phyloP scores from a whole-genome alignment of 2,888 invertebrate genomes.

The Psylliodes chrysocephalus region DNA sequence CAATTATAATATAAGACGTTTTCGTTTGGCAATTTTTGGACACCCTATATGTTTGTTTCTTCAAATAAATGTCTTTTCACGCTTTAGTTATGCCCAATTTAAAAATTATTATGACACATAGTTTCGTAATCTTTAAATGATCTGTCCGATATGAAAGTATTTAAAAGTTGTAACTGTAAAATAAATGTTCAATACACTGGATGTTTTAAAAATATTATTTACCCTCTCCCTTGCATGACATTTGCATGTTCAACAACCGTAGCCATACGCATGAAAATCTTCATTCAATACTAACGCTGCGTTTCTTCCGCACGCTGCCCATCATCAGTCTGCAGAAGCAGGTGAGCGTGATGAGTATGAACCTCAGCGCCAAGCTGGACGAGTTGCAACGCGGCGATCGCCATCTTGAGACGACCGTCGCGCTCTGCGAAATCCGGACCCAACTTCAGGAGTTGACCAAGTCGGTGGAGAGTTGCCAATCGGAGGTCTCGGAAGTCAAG shows the following conservation, averaged over 20 bases:
- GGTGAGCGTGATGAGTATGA: slow-evolving; percentile 98
- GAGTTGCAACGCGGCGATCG: slow-evolving; percentile 89
- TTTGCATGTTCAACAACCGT: slow-evolving; percentile 28
- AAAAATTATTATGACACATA: too few relatives aligned
- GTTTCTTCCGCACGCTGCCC: slow-evolving; percentile 19
- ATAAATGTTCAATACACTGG: too few relatives aligned
- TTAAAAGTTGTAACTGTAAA: too few relatives aligned
- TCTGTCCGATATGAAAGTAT: too few relatives aligned
- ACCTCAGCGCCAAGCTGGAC: slow-evolving; percentile 93
- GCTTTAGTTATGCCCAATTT: too few relatives aligned
- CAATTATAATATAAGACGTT: too few relatives aligned
- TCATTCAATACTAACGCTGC: slow-evolving; percentile 51
- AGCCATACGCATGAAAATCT: background rate
- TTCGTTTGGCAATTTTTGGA: too few relatives aligned
- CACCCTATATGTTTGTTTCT: too few relatives aligned
- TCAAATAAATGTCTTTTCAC: too few relatives aligned
- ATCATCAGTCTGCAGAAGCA: slow-evolving; percentile 89
- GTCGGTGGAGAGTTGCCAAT: slow-evolving; percentile 94
- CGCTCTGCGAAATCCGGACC: slow-evolving; percentile 91
- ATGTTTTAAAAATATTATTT: background rate
- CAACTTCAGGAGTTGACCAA: slow-evolving; percentile 94
- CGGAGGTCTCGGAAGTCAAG: slow-evolving; percentile 92
- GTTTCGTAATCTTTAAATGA: too few relatives aligned
- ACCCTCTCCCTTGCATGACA: slow-evolving; percentile 25
- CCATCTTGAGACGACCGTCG: slow-evolving; percentile 92